Evolutionary conservation across 53 echinoderm and acorn worm genomes (phyloP), one percentile per base, ranked within the genome.

Genomic region (Astropecten irregularis): DNA sequence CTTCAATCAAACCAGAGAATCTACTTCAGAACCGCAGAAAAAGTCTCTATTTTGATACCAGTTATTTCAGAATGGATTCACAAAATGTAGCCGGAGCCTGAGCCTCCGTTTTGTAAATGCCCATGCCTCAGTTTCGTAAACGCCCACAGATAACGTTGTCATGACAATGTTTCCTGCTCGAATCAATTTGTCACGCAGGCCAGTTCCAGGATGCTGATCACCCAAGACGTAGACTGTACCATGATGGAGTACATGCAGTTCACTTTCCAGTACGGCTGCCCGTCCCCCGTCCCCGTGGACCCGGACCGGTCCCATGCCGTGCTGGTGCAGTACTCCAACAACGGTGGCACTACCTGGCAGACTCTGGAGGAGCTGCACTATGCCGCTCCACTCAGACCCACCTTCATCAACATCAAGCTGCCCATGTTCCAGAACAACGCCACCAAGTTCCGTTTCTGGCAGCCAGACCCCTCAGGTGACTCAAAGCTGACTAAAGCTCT

Each of bases 371-470:
- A 96, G 40, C 60, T 96, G 49, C 55, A 88, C 29, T 83, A 88
- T 77, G 58, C 72, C 0, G 23, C 86, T 1, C 35, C 57, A 5
- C 71, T 71, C 29, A 65, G 46, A 8, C 81, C 88, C 22, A 82
- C 74, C 18, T 92, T 88, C 71, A 63, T 89, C 69, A 92, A 90
- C 46, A 88, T 90, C 69, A 85, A 88, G 85, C 85, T 96, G 44
- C 93, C 97, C 3, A 85, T 85, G 82, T 73, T 74, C 54, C 81
- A 84, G 44, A 89, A 40, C 70, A 93, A 92, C 37, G 61, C 85
- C 14, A 96, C 97, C 49, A 86, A 88, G 39, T 96, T 96, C 83
- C 79, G 97, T 35, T 91, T 96, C 85, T 96, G 97, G 97, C 97
- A 96, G 70, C 93, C 97, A 18, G 84, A 65, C 25, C 89, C 89